Evolutionary conservation across 1,140 invertebrate genomes (phyloP).

Genomic region (Araneus ventricosus): DNA sequence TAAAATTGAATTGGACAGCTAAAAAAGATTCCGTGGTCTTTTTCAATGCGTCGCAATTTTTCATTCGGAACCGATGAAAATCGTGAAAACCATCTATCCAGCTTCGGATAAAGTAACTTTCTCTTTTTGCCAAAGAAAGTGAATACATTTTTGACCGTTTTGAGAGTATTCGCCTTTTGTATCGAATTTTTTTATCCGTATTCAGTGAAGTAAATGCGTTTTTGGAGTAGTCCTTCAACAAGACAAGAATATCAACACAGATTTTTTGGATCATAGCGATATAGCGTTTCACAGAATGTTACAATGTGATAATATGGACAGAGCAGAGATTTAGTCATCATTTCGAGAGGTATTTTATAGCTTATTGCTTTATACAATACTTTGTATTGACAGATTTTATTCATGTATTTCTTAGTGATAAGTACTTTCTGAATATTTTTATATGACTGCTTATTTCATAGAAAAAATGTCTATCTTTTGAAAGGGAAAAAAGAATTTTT

Average conservation of each 20-base stretch:
- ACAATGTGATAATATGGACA: background rate
- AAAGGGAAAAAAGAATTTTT: no score
- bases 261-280: background rate
- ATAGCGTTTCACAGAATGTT: background rate
- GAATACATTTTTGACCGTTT: constrained; percentile 4
- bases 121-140: background rate
- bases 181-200: background rate
- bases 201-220: background rate
- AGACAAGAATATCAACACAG: background rate
- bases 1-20: constrained; percentile 24
- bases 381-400: no score
- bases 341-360: no score
- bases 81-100: constrained; percentile 12
- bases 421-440: no score
- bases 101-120: constrained; percentile 7
- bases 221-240: background rate
- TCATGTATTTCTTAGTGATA: no score
- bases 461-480: no score
- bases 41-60: constrained; percentile 26
- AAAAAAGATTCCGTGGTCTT: constrained; percentile 8
- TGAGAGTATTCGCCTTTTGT: background rate
- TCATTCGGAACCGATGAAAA: constrained; percentile 1
- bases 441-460: no score
- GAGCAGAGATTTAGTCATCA: no score
- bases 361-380: no score